phyloP scores from a whole-genome alignment of 2,888 invertebrate species.

The Sminthurides aquaticus region DNA sequence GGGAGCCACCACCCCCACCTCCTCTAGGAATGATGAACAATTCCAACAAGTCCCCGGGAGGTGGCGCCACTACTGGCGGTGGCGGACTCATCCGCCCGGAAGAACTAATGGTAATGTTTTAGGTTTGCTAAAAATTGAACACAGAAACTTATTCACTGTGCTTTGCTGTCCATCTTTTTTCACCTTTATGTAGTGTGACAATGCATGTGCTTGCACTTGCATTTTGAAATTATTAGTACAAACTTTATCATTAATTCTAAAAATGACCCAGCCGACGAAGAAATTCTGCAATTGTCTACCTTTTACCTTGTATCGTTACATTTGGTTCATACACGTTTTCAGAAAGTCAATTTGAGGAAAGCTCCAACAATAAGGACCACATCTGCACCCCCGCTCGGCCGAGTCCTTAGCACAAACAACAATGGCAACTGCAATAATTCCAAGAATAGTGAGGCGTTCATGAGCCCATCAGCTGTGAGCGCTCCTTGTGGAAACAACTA shows the following conservation, averaged over 20 bases:
- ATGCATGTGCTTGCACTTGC: too few species aligned
- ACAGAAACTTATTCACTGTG: neutral
- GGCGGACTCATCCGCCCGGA: constrained; percentile 37
- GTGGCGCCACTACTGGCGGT: constrained; percentile 11
- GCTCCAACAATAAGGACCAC: constrained; percentile 40
- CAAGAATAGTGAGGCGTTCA: neutral
- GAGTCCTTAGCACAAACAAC: constrained; percentile 28
- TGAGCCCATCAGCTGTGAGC: neutral
- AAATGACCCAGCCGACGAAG: too few species aligned
- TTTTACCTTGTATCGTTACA: too few species aligned
- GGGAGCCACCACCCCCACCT: neutral
- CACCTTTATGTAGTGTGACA: too few species aligned
- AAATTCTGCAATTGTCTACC: too few species aligned
- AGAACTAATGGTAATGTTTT: constrained; percentile 39
- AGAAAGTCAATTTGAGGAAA: constrained; percentile 43
- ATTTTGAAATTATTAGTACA: too few species aligned
- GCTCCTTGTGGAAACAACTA: neutral
- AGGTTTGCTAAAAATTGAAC: neutral
- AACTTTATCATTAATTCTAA: too few species aligned
- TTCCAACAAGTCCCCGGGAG: too few species aligned
- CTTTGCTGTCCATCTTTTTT: too few species aligned
- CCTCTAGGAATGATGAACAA: too few species aligned
- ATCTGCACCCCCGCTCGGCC: constrained; percentile 40
- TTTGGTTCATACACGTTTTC: too few species aligned
- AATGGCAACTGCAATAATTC: neutral